A percentile compares a stretch with the other conserved stretches of the same genome.
Conservation (phyloP, 92 coral and sea anemone species). For the Zoanthus solanderi region DNA sequence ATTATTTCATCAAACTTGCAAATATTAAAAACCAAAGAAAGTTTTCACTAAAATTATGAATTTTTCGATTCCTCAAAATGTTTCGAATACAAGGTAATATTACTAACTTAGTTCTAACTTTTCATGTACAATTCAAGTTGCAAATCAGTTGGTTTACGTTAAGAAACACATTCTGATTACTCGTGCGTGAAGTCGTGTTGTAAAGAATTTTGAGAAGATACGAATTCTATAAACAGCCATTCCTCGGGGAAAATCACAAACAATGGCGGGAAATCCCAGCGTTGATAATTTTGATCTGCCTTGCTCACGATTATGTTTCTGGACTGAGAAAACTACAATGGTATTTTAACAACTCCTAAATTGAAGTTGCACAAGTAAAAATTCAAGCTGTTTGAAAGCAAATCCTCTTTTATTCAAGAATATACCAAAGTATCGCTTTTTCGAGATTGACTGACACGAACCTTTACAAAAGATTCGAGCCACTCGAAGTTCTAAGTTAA, state of each 20-base stretch:
- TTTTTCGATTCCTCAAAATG: not conserved
- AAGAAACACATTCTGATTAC: slow-evolving; percentile 39
- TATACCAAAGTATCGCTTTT: not conserved
- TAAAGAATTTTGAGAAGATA: slow-evolving; percentile 29
- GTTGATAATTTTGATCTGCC: slow-evolving; percentile 16
- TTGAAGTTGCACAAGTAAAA: slow-evolving; percentile 22
- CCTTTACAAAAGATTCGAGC: not conserved
- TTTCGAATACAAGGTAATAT: not conserved
- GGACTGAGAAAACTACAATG: slow-evolving; percentile 14
- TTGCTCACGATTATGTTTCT: slow-evolving; percentile 1
- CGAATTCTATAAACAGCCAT: slow-evolving; percentile 9
- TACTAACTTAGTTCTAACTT: not conserved
- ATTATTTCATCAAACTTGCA: not conserved
- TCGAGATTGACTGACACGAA: not conserved
- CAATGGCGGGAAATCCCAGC: slow-evolving; percentile 39
- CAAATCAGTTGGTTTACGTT: slow-evolving; percentile 34
- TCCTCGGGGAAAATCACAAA: slow-evolving; percentile 41
- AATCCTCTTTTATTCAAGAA: slow-evolving; percentile 7
- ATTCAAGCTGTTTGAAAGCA: not conserved
- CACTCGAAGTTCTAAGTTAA: not conserved
- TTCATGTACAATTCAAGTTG: slow-evolving; percentile 1
- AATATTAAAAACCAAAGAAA: not conserved
- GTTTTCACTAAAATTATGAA: not conserved
- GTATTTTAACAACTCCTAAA: slow-evolving; percentile 34
- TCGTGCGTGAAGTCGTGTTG: slow-evolving; percentile 45